A percentile compares a stretch with the other conserved stretches of the same genome.
Conservation (phyloP, 2,888 invertebrate species). For the Tethea ocularis region DNA sequence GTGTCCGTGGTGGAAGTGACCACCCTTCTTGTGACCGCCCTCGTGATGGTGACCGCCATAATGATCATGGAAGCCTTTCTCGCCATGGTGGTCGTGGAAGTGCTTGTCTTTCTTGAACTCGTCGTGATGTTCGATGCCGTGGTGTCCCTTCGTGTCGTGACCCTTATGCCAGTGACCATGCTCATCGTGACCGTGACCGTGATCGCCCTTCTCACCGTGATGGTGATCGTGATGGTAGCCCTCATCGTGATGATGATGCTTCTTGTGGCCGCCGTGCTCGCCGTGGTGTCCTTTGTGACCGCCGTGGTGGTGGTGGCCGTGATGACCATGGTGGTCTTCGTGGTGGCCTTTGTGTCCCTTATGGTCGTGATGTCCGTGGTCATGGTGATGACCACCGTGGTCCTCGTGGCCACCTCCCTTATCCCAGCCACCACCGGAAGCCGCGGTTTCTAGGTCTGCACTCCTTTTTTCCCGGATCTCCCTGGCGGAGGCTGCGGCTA, state of each 20-base stretch:
- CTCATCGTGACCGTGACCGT: constrained; percentile 80
- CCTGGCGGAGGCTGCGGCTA: constrained; percentile 74
- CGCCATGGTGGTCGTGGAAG: constrained; percentile 92
- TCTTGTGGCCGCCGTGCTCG: constrained; percentile 86
- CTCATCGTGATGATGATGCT: constrained; percentile 86
- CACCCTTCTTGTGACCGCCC: constrained; percentile 91
- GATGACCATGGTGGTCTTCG: constrained; percentile 85
- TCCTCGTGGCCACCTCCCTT: constrained; percentile 87
- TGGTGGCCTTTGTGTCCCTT: constrained; percentile 88
- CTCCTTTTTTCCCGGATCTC: constrained; percentile 76
- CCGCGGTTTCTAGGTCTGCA: constrained; percentile 82
- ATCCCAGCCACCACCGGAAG: constrained; percentile 64
- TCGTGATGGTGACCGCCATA: constrained; percentile 91
- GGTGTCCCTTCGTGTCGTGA: constrained; percentile 92
- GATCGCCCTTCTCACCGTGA: constrained; percentile 86
- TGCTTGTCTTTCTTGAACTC: constrained; percentile 94
- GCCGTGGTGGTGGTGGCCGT: constrained; percentile 88
- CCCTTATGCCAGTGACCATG: constrained; percentile 91
- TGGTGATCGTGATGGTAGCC: constrained; percentile 86
- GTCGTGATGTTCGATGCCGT: constrained; percentile 91
- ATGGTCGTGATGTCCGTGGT: constrained; percentile 85
- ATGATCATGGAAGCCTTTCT: constrained; percentile 89
- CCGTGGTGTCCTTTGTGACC: constrained; percentile 84
- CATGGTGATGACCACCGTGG: constrained; percentile 86
- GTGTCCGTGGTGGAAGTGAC: constrained; percentile 90